phyloP scores from a whole-genome alignment of 1,140 invertebrate genomes.

The Drosophila mayri region DNA sequence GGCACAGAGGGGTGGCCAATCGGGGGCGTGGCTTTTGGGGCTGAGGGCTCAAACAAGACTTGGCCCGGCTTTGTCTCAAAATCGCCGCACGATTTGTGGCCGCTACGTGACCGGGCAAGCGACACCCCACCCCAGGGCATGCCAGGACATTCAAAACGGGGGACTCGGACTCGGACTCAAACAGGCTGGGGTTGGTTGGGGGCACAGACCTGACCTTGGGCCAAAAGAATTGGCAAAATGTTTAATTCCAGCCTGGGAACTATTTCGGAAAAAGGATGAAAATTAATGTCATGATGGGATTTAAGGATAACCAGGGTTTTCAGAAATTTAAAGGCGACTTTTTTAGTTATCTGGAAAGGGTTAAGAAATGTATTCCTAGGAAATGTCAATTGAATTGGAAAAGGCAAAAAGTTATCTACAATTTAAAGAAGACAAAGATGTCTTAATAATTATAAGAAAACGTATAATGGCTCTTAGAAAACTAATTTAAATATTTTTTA shows the following conservation, averaged over 20 bases:
- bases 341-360: neutral
- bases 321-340: neutral
- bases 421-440: neutral
- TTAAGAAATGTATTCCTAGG: neutral
- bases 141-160: constrained; percentile 9
- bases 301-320: constrained; percentile 12
- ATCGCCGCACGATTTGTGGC: constrained; percentile 74
- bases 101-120: constrained; percentile 64
- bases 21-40: constrained; percentile 37
- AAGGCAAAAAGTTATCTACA: neutral
- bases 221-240: constrained; percentile 43
- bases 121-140: constrained; percentile 37
- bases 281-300: constrained; percentile 8
- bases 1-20: constrained; percentile 14
- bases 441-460: no score
- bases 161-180: neutral
- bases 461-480: no score
- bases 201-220: constrained; percentile 41
- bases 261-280: constrained; percentile 24
- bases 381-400: neutral
- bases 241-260: constrained; percentile 25
- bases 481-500: neutral
- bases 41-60: constrained; percentile 24
- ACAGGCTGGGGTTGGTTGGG: neutral
- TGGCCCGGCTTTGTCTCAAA: constrained; percentile 64